Conservation (phyloP, 2,113 vertebrate genomes). For the Aegithalos caudatus region DNA sequence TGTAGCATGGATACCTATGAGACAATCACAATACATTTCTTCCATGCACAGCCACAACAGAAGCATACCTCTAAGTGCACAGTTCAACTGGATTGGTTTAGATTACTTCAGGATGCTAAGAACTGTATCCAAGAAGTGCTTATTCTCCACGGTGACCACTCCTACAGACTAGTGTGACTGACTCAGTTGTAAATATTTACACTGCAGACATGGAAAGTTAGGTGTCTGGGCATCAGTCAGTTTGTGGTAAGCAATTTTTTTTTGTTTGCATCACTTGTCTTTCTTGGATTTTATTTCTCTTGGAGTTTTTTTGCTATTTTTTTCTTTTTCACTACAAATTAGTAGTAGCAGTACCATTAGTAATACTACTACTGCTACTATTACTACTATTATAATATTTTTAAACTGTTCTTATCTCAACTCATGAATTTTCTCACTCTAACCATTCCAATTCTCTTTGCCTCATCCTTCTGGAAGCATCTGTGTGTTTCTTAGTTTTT, state of each 20-base stretch:
- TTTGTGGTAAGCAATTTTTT: neutral
- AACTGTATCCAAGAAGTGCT: neutral
- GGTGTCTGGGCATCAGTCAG: neutral
- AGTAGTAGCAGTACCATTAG: neutral
- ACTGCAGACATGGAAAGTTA: neutral
- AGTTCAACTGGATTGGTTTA: neutral
- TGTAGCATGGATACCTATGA: rapidly evolving
- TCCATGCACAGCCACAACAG: neutral
- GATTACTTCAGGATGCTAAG: neutral
- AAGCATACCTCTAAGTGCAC: neutral
- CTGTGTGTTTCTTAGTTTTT: neutral
- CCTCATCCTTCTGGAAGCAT: neutral
- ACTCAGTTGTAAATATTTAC: neutral
- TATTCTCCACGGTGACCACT: rapidly evolving
- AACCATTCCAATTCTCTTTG: neutral
- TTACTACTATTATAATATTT: neutral
- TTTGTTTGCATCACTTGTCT: neutral
- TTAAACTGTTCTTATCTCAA: neutral
- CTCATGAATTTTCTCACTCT: neutral
- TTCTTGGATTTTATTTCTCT: neutral
- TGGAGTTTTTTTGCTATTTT: neutral
- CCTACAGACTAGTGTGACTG: neutral
- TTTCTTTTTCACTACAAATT: neutral
- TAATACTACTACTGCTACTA: neutral
- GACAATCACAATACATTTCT: neutral